A percentile compares a stretch with the other conserved stretches of the same genome.
These are phyloP conservation scores for Fistularia commersonii DNA, from an alignment of 2,797 vertebrate species.

Conservation along the genomic window DNA sequence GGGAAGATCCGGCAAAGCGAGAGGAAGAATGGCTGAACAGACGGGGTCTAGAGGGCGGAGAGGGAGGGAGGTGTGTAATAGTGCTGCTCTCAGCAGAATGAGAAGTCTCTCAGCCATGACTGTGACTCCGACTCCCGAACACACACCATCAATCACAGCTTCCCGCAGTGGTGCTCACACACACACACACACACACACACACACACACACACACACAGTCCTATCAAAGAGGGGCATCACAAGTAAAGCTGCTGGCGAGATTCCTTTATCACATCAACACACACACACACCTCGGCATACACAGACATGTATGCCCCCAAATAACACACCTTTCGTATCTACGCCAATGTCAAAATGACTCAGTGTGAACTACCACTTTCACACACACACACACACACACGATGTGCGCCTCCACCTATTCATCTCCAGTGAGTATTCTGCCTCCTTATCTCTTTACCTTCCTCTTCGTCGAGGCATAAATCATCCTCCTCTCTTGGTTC, in stretches of 20 bases:
- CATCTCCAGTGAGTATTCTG: constrained; percentile 43
- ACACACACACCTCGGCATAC: background rate
- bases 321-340: constrained; percentile 20
- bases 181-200: constrained; percentile 29
- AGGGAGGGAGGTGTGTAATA: constrained; percentile 29
- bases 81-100: constrained; percentile 78
- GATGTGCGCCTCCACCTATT: constrained; percentile 23
- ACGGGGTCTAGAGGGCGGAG: background rate
- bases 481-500: constrained; percentile 46
- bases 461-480: constrained; percentile 48
- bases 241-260: constrained; percentile 40
- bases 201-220: constrained; percentile 11
- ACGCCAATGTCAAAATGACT: constrained; percentile 33
- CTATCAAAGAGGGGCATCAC: constrained; percentile 57
- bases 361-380: constrained; percentile 11
- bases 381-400: too few species aligned
- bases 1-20: too few species aligned
- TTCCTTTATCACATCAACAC: constrained; percentile 13
- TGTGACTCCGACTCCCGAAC: constrained; percentile 73
- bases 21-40: too few species aligned
- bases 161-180: constrained; percentile 72
- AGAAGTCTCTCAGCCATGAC: constrained; percentile 77
- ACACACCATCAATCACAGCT: constrained; percentile 79
- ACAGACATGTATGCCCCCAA: constrained; percentile 27
- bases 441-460: constrained; percentile 48